Percentiles rank a stretch among this genome's conserved stretches.
Evolutionary conservation across 2,888 invertebrate species (phyloP).

Genomic region (Apodemia hepburni): DNA sequence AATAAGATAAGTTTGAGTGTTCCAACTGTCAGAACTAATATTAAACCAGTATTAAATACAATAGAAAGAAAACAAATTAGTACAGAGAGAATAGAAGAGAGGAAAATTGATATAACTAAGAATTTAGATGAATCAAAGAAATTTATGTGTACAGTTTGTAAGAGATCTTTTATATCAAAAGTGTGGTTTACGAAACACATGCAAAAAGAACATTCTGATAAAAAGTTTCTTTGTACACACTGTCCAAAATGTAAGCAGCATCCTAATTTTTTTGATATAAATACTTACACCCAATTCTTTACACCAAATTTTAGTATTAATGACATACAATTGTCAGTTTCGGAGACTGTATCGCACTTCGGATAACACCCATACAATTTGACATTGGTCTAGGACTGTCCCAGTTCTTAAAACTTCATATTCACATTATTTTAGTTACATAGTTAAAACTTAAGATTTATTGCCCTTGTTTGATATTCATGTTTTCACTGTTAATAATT

Average conservation of each 20-base stretch:
- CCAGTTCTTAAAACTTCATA: too few species aligned
- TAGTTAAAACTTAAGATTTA: too few species aligned
- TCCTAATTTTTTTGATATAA: not conserved
- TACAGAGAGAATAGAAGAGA: constrained; percentile 26
- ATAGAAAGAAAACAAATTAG: constrained; percentile 15
- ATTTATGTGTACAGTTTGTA: constrained; percentile 51
- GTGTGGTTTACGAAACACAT: constrained; percentile 62
- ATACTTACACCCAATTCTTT: too few species aligned
- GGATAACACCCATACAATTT: not conserved
- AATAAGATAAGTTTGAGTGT: constrained; percentile 13
- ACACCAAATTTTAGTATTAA: too few species aligned
- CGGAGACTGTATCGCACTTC: too few species aligned
- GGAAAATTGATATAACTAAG: constrained; percentile 25
- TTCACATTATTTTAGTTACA: too few species aligned
- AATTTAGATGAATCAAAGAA: constrained; percentile 34
- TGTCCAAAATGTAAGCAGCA: constrained; percentile 56
- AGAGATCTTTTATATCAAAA: constrained; percentile 53
- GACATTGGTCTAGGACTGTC: too few species aligned
- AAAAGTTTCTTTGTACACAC: constrained; percentile 47
- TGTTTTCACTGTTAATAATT: not conserved
- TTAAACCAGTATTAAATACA: not conserved
- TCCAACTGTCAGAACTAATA: not conserved
- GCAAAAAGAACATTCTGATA: constrained; percentile 52
- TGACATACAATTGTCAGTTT: too few species aligned
- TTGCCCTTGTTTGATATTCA: not conserved